These are phyloP conservation scores for Strix occidentalis DNA, from an alignment of 2,797 vertebrate species.

Conservation along the genomic window DNA sequence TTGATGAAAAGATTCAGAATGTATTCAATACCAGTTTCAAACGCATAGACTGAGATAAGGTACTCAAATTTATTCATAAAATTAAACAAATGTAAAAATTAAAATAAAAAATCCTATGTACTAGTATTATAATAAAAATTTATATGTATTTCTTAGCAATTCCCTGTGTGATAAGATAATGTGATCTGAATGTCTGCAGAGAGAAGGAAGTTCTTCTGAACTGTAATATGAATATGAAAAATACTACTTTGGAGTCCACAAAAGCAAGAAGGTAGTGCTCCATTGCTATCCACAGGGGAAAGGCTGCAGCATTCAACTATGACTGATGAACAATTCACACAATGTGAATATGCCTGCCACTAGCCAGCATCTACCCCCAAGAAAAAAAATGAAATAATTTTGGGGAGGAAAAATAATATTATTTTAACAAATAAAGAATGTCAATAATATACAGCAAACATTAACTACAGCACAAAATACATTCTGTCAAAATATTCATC, in stretches of 20 bases:
- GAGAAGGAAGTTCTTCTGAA: not conserved
- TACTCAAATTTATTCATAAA: not conserved
- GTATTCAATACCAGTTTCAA: not conserved
- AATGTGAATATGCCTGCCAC: not conserved
- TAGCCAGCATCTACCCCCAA: not conserved
- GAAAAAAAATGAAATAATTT: not conserved
- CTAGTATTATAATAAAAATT: not conserved
- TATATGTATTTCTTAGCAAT: not conserved
- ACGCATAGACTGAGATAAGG: not conserved
- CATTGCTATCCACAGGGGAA: not conserved
- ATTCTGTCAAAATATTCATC: not conserved
- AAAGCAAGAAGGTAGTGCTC: not conserved
- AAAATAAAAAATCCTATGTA: not conserved
- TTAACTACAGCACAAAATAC: not conserved
- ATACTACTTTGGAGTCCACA: not conserved
- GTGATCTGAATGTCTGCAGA: not conserved
- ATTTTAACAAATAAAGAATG: not conserved
- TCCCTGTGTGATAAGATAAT: not conserved
- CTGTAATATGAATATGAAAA: not conserved
- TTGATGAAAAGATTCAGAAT: not conserved
- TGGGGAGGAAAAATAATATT: not conserved
- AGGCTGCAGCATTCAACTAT: not conserved
- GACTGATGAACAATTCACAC: not conserved
- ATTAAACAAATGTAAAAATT: not conserved
- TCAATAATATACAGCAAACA: not conserved